Conservation (phyloP, 2,888 invertebrate genomes). For the Serrognathus titanus region DNA sequence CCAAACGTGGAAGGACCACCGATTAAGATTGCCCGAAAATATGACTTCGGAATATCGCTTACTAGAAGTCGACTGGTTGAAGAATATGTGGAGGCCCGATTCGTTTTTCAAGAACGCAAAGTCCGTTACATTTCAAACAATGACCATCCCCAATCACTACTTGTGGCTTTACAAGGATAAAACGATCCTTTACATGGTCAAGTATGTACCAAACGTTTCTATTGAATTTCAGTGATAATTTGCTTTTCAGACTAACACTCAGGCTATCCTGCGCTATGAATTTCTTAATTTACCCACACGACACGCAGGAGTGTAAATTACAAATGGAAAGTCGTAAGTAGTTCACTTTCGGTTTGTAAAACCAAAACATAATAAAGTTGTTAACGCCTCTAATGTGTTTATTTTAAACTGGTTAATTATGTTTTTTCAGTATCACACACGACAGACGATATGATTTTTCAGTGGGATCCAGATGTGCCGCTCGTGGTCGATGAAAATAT, state of each 20-base stretch:
- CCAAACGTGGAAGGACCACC: conserved; percentile 90
- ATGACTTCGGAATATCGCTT: conserved; percentile 89
- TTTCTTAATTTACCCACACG: conserved; percentile 90
- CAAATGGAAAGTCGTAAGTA: conserved; percentile 94
- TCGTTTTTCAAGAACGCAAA: conserved; percentile 94
- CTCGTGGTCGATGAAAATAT: conserved; percentile 87
- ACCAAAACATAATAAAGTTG: conserved; percentile 4
- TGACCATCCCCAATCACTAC: conserved; percentile 93
- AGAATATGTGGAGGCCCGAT: conserved; percentile 91
- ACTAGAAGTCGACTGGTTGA: conserved; percentile 85
- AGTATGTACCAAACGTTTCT: conserved; percentile 53
- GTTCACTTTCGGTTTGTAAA: neutral
- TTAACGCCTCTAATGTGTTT: conserved; percentile 11
- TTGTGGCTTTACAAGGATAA: conserved; percentile 87
- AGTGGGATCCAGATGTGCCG: conserved; percentile 89
- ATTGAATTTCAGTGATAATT: neutral
- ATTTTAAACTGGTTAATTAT: neutral
- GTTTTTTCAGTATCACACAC: conserved; percentile 80
- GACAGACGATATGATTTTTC: conserved; percentile 89
- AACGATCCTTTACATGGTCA: conserved; percentile 83
- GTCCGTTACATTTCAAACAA: conserved; percentile 89
- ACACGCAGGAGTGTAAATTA: conserved; percentile 89
- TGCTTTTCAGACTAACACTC: conserved; percentile 64
- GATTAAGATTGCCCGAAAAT: conserved; percentile 80
- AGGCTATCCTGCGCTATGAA: conserved; percentile 92